Percentiles rank a stretch among this genome's conserved stretches.
Evolutionary conservation across 2,113 vertebrate species (phyloP).

Genomic region (Crotophaga sulcirostris): DNA sequence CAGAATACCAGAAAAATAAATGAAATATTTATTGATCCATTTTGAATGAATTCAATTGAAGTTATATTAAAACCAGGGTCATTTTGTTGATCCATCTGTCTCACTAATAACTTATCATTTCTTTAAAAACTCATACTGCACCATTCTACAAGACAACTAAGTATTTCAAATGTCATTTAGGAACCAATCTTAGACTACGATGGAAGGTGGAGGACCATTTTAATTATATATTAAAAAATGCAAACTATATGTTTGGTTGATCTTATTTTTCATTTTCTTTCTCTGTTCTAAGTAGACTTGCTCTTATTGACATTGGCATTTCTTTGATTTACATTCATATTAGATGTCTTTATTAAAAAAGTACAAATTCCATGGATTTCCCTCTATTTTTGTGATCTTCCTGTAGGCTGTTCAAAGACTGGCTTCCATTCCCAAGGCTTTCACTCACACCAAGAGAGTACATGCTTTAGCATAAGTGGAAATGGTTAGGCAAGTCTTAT

Average conservation of each 20-base stretch:
- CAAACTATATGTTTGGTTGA: accelerated
- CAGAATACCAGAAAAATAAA: background rate
- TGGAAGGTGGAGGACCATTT: background rate
- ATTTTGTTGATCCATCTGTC: background rate
- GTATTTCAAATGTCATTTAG: background rate
- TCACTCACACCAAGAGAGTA: background rate
- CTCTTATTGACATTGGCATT: background rate
- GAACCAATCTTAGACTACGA: background rate
- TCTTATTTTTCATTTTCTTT: background rate
- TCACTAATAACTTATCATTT: background rate
- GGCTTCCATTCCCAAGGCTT: background rate
- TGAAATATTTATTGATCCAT: background rate
- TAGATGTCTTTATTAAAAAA: background rate
- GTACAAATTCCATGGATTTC: background rate
- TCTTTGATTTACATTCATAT: background rate
- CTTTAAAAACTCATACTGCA: background rate
- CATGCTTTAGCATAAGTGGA: background rate
- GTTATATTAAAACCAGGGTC: background rate
- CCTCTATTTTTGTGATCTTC: background rate
- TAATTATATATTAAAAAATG: background rate
- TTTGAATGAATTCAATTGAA: background rate
- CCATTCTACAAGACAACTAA: background rate
- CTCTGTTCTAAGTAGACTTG: background rate
- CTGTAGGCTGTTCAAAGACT: background rate
- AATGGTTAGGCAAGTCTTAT: background rate